Percentiles rank a stretch among this genome's conserved stretches.
Conservation (phyloP, 1,140 invertebrate genomes). For the Mercenaria mercenaria region DNA sequence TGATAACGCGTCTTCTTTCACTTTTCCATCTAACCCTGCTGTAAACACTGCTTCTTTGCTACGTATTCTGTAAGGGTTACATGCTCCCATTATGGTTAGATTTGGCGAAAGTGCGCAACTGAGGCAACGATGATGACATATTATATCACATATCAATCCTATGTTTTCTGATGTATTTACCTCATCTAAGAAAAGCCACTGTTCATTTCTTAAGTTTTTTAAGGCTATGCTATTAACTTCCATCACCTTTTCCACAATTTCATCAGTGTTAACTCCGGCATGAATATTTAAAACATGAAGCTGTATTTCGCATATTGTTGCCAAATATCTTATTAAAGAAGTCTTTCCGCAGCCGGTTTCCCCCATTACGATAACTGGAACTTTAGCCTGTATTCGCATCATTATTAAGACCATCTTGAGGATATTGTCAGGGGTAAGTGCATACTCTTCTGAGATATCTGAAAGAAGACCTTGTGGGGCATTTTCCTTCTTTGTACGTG, state of each 20-base stretch:
- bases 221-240: neutral
- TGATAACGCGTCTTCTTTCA: conserved; percentile 71
- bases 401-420: conserved; percentile 72
- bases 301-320: neutral
- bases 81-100: conserved; percentile 59
- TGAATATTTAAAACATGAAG: conserved; percentile 36
- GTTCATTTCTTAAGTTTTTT: neutral
- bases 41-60: neutral
- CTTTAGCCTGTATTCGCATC: conserved; percentile 59
- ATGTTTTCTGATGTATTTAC: conserved; percentile 57
- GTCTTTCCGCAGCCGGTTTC: conserved; percentile 82
- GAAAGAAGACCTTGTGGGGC: neutral
- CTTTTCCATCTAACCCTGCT: neutral
- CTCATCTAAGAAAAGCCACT: conserved; percentile 64
- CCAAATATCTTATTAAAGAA: conserved; percentile 73
- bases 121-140: conserved; percentile 39
- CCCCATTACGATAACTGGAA: conserved; percentile 80
- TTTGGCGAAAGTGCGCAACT: conserved; percentile 43
- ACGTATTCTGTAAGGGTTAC: conserved; percentile 64
- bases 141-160: conserved; percentile 49
- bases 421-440: conserved; percentile 69
- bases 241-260: neutral
- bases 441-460: conserved; percentile 35
- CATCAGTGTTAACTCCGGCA: conserved; percentile 44
- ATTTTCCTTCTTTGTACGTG: neutral